Evolutionary conservation across 2,888 invertebrate genomes (phyloP).

Genomic region (Muschampia plurimacula): DNA sequence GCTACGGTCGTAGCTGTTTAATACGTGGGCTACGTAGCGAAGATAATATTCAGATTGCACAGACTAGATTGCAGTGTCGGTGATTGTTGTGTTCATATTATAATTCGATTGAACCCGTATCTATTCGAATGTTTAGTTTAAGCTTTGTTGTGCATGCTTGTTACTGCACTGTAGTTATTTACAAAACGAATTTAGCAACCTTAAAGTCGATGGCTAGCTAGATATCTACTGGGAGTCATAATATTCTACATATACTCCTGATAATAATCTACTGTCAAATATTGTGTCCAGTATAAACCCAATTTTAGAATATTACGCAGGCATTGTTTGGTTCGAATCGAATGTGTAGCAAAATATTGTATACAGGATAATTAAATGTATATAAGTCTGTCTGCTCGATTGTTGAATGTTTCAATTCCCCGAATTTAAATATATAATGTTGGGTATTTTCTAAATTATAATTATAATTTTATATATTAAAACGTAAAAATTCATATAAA

Average conservation of each 20-base stretch:
- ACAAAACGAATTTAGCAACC: conserved; percentile 13
- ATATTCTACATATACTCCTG: not conserved
- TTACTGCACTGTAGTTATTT: conserved; percentile 25
- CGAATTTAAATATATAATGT: too few species aligned
- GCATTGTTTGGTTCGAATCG: not conserved
- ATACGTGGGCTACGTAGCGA: conserved; percentile 21
- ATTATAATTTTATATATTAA: too few species aligned
- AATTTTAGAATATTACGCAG: not conserved
- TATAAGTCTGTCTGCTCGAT: too few species aligned
- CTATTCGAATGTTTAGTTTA: conserved; percentile 19
- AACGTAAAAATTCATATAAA: too few species aligned
- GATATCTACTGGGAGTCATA: conserved; percentile 12
- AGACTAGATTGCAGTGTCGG: conserved; percentile 22
- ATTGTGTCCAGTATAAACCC: not conserved
- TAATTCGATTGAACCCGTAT: conserved; percentile 37
- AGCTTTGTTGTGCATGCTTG: conserved; percentile 28
- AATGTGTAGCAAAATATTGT: not conserved
- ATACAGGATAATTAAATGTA: too few species aligned
- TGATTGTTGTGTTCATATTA: conserved; percentile 34
- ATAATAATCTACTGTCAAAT: conserved; percentile 16
- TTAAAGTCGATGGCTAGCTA: conserved; percentile 20
- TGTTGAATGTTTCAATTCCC: too few species aligned
- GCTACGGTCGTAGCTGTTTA: conserved; percentile 24
- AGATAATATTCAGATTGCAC: conserved; percentile 36
- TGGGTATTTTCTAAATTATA: too few species aligned